Evolutionary conservation across 2,113 vertebrate genomes (phyloP).

Genomic region (Mirza zaza): DNA sequence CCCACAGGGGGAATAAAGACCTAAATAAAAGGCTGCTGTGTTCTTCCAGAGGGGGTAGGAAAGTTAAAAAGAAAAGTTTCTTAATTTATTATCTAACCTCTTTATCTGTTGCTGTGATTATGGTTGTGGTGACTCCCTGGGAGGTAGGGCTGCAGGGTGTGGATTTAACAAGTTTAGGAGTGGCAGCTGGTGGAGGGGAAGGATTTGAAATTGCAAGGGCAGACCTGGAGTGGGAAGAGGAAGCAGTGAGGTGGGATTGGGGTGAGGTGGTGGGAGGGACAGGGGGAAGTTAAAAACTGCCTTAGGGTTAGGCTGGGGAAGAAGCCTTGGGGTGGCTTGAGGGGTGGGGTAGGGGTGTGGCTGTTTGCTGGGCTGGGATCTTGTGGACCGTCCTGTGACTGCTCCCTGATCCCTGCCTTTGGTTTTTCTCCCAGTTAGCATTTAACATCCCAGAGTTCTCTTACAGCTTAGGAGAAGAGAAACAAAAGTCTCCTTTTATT

Average conservation of each 20-base stretch:
- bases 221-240: neutral
- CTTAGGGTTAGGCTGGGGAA: neutral
- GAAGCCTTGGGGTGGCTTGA: neutral
- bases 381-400: neutral
- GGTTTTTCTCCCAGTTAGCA: neutral
- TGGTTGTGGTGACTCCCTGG: neutral
- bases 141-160: neutral
- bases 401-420: neutral
- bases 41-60: neutral
- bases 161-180: neutral
- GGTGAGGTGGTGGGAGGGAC: neutral
- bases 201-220: neutral
- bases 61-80: neutral
- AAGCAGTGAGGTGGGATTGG: neutral
- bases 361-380: neutral
- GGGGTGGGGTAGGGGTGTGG: neutral
- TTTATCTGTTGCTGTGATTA: neutral
- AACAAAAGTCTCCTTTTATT: neutral
- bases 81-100: neutral
- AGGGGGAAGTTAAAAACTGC: neutral
- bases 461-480: neutral
- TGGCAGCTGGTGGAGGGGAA: neutral
- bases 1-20: neutral
- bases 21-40: neutral
- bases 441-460: neutral